Percentiles rank a stretch among this genome's conserved stretches.
These are phyloP conservation scores for Uromys caudimaculatus DNA, from an alignment of 2,797 vertebrate genomes.

Conservation along the genomic window DNA sequence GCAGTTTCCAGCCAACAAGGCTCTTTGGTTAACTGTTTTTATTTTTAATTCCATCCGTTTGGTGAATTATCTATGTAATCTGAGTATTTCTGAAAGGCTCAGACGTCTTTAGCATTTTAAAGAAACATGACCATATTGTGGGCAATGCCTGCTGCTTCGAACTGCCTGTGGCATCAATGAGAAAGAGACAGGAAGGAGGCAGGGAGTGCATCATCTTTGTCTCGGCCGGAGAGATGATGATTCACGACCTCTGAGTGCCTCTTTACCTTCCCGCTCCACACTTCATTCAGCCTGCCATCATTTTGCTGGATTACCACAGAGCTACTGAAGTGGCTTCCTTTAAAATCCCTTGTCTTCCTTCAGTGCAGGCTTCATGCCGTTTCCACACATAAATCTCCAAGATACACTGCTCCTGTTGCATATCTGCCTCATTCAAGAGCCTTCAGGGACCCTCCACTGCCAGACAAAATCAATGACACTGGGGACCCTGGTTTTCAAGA, in stretches of 20 bases:
- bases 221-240: constrained; percentile 29
- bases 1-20: constrained; percentile 49
- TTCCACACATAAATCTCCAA: constrained; percentile 44
- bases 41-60: constrained; percentile 63
- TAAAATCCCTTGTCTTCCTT: constrained; percentile 57
- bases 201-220: not conserved
- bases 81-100: constrained; percentile 65
- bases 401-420: not conserved
- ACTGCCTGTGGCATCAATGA: not conserved
- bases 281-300: constrained; percentile 61
- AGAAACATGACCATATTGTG: constrained; percentile 7
- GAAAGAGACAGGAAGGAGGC: constrained; percentile 42
- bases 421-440: constrained; percentile 6
- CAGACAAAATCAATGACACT: not conserved
- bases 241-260: constrained; percentile 40
- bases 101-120: not conserved
- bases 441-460: not conserved
- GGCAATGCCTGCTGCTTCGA: not conserved
- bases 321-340: not conserved
- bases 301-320: constrained; percentile 61
- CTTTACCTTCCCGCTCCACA: not conserved
- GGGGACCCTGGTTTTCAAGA: not conserved
- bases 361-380: not conserved
- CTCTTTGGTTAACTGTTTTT: constrained; percentile 64
- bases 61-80: constrained; percentile 36